Conservation (phyloP, 2,797 vertebrate genomes). For the Macropodus opercularis region DNA sequence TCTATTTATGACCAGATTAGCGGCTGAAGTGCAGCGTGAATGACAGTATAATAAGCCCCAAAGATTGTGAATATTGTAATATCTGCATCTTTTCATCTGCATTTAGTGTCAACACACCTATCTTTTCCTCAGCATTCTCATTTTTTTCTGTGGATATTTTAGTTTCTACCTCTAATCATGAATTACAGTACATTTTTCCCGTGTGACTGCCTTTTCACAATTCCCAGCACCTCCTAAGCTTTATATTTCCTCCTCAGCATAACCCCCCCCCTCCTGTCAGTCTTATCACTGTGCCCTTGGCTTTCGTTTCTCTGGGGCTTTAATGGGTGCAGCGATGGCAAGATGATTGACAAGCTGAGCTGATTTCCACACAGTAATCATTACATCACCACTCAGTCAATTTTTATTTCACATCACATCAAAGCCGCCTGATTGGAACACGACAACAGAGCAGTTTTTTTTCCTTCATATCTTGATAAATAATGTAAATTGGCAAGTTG, state of each 20-base stretch:
- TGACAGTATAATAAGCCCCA: conserved; percentile 51
- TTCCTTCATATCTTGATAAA: conserved; percentile 26
- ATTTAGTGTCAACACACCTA: conserved; percentile 3
- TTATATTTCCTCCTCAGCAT: conserved; percentile 16
- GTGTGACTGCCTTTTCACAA: not conserved
- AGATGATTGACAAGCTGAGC: conserved; percentile 68
- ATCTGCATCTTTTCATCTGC: conserved; percentile 24
- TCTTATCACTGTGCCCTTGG: conserved; percentile 67
- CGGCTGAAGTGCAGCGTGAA: conserved; percentile 41
- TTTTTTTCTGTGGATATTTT: conserved; percentile 1
- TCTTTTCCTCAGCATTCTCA: not conserved
- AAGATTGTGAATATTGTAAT: conserved; percentile 45
- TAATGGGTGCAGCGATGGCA: conserved; percentile 60
- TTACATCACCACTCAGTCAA: conserved; percentile 68
- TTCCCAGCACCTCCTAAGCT: conserved; percentile 10
- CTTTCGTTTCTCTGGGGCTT: conserved; percentile 54
- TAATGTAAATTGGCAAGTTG: conserved; percentile 37
- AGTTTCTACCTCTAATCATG: conserved; percentile 2
- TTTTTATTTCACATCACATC: conserved; percentile 65
- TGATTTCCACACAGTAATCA: conserved; percentile 70
- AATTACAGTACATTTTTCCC: conserved; percentile 14
- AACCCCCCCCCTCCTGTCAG: conserved; percentile 26
- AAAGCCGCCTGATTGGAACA: conserved; percentile 39
- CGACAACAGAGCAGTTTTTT: conserved; percentile 41
- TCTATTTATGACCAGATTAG: conserved; percentile 65